Evolutionary conservation across 2,797 vertebrate species (phyloP), one percentile per base, ranked within the genome.

Genomic region (Babyrousa celebensis): DNA sequence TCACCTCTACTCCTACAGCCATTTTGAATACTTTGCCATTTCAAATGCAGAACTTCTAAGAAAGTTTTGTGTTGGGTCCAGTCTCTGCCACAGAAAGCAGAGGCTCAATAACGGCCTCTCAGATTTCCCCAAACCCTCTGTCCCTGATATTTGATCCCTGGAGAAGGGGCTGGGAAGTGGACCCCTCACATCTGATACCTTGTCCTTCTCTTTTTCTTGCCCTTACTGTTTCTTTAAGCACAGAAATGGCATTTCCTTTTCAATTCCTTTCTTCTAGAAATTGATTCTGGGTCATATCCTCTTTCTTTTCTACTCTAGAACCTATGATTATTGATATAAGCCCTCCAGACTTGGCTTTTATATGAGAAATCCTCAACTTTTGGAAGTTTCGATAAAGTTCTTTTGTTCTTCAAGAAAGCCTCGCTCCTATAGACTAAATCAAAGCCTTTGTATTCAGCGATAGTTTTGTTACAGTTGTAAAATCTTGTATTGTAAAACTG

Each of bases 221-320:
- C 78, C 18, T 89, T 52, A 6, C 32, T 82, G 12, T 89, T 89
- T 82, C 18, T 86, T 65, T 32, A 10, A 79, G 70, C 17, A 43
- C 15, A 58, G 25, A 95, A 78, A 56, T 29, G 5, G 4, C 15
- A 71, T 94, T 91, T 77, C 27, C n/a, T 83, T 74, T 74, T 60
- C 18, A 56, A n/a, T 85, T 88, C 7, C 15, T 63, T 12, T 88
- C 23, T 72, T 95, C 54, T 71, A 79, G 65, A 56, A 89, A 78
- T 58, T 84, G 52, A 89, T 67, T 68, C 17, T 58, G 32, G 36
- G 10, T 82, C 62, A 20, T 71, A 36, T 63, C 18, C 25, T 83
- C 48, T 85, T 92, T 90, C 70, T 90, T 85, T 88, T 94, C 48
- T 77, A 63, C 63, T 78, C 5, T 78, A 36, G n/a, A 60, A 20